Evolutionary conservation across 1,140 invertebrate genomes (phyloP).

Genomic region (Caenorhabditis briggsae): DNA sequence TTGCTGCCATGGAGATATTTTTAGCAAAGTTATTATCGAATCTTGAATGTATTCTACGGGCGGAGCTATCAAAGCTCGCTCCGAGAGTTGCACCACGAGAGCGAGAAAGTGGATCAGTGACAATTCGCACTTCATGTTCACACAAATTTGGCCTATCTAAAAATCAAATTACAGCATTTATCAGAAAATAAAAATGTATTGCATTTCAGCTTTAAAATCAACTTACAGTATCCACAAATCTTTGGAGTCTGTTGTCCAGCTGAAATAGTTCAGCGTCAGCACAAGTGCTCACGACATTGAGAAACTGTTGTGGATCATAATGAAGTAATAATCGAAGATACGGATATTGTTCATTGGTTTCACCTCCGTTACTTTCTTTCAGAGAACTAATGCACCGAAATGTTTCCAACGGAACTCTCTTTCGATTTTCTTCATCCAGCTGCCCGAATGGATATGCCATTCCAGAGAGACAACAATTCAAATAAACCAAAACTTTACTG

Average conservation of each 20-base stretch:
- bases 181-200: neutral
- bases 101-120: slow-evolving; percentile 57
- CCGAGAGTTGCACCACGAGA: slow-evolving; percentile 15
- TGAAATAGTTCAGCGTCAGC: slow-evolving; percentile 72
- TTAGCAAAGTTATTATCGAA: slow-evolving; percentile 14
- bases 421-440: slow-evolving; percentile 83
- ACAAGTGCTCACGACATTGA: slow-evolving; percentile 83
- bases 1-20: slow-evolving; percentile 36
- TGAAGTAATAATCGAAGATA: slow-evolving; percentile 84
- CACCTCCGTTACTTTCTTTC: slow-evolving; percentile 54
- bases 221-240: slow-evolving; percentile 63
- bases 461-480: slow-evolving; percentile 91
- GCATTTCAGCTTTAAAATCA: neutral
- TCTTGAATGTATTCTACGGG: slow-evolving; percentile 9
- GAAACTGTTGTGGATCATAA: slow-evolving; percentile 88
- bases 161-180: neutral
- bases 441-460: slow-evolving; percentile 89
- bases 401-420: slow-evolving; percentile 84
- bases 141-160: slow-evolving; percentile 31
- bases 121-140: slow-evolving; percentile 30
- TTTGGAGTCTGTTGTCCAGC: slow-evolving; percentile 63
- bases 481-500: slow-evolving; percentile 91
- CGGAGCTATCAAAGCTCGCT: slow-evolving; percentile 31
- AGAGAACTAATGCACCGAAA: slow-evolving; percentile 63
- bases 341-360: slow-evolving; percentile 64